Evolutionary conservation across 2,797 vertebrate species (phyloP).

Genomic region (Psittacula echo): DNA sequence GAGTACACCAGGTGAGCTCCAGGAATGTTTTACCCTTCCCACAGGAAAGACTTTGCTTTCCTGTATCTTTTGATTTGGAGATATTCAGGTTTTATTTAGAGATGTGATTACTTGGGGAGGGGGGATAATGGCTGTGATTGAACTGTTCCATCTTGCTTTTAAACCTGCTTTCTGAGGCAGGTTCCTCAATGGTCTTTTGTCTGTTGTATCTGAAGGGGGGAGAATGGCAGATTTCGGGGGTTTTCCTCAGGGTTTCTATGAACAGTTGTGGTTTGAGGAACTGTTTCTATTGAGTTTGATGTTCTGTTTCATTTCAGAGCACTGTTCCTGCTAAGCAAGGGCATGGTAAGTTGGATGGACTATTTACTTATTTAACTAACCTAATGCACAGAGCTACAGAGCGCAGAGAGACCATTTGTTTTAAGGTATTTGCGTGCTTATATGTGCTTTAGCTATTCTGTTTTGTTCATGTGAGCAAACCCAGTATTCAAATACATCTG

Average conservation of each 20-base stretch:
- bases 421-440: neutral
- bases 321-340: constrained; percentile 94
- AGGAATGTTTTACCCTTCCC: rapidly evolving
- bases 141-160: neutral
- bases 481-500: neutral
- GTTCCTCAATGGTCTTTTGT: rapidly evolving
- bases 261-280: neutral
- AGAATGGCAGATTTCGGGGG: neutral
- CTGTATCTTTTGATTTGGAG: rapidly evolving
- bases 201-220: rapidly evolving
- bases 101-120: neutral
- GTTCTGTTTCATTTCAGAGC: constrained; percentile 79
- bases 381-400: neutral
- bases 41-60: neutral
- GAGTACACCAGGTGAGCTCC: constrained; percentile 92
- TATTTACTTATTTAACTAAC: neutral
- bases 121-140: neutral
- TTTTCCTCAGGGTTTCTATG: rapidly evolving
- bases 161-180: neutral
- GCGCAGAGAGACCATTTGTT: neutral
- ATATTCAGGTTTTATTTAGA: neutral
- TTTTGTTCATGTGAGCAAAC: neutral
- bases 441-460: neutral
- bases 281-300: neutral
- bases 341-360: constrained; percentile 88